Base-by-base conservation (phyloP, 2,797 vertebrate species). In the Mallotus villosus region DNA sequence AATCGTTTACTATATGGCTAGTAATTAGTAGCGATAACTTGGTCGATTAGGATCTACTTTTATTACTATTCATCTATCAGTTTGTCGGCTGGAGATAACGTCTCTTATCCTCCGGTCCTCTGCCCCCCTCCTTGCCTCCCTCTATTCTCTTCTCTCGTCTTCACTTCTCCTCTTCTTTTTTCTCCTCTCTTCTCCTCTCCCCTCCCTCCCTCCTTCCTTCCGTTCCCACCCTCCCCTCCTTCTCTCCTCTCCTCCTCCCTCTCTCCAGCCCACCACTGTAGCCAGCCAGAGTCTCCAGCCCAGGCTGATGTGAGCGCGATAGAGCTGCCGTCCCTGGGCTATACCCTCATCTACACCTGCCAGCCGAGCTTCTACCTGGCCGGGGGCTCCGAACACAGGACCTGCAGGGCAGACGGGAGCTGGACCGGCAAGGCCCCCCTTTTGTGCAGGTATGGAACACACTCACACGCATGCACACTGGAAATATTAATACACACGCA, bases 321-420 rank as follows among this genome's bases (percentile, higher is more conserved):
- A 87, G 98, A 99, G 83, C 85, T 99, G 86, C 97, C 98, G 0
- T 97, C 97, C 12, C 92, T 99, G 83, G 98, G 98, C 78, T 99
- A 98, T 91, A 99, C 97, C 0, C 90, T 99, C 89, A 96, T 99
- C 91, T 99, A 99, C 85, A 96, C 95, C 5, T 99, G 98, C 84
- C 98, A 99, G 91, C 90, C 94, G 0, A 95, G 97, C 37, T 99
- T 94, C 92, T 98, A 97, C 79, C 93, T 99, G 87, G 95, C 94
- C 0, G 96, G 94, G 2, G 98, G 98, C 64, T 99, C 98, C 0
- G 98, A 99, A 85, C 98, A 99, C 84, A 94, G 98, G 55, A 99
- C 97, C 74, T 99, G 98, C 91, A 94, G 95, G 79, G 93, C 97
- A 0, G 98, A 99, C 0, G 97, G 97, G 81, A 98, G 96, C 92